Base-by-base conservation (phyloP, 2,113 vertebrate genomes). In the Vidua chalybeata region DNA sequence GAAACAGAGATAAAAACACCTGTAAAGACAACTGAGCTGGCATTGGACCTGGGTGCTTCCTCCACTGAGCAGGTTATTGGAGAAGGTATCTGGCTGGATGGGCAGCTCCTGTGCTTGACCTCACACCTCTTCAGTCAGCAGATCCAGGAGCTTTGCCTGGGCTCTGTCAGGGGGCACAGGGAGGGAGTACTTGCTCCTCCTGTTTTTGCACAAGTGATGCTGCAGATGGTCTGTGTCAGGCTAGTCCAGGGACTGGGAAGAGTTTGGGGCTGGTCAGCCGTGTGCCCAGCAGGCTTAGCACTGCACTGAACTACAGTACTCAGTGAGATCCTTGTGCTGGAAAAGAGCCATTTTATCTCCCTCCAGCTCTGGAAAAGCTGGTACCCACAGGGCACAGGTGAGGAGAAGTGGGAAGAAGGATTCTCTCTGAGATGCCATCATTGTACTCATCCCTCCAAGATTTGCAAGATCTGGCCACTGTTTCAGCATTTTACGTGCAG, bases 131-230 rank as follows among this genome's bases (percentile, higher is more conserved):
- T 23, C 45, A 23, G 56, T 2, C 33, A 41, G 75, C 58, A 56
- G 63, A 33, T 17, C 28, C 33, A 24, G 63, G 24, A 72, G 33
- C 31, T 80, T 20, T 61, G 28, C 18, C 11, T 27, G 10, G 23
- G 30, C 63, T 75, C 55, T 28, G 20, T 21, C 2, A 7, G 15
- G 48, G 61, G 41, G 43, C 18, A 7, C 14, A 3, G 39, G 16
- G 45, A 75, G 35, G 43, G 31, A 41, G 24, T 2, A 2, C 55
- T 64, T 0, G 0, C 15, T 46, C 8, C 41, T 69, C 1, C 17
- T 33, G 33, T 4, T 30, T 15, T 1, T 16, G 59, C 46, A n/a
- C 15, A 2, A 21, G 28, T 12, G 13, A 28, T 52, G 46, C 69
- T 62, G 30, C 41, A 15, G 15, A 9, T 18, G 54, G 13, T 17